Percentiles rank a stretch among this genome's conserved stretches.
phyloP scores from a whole-genome alignment of 2,797 vertebrate species.

The Syngnathus rostellatus region DNA sequence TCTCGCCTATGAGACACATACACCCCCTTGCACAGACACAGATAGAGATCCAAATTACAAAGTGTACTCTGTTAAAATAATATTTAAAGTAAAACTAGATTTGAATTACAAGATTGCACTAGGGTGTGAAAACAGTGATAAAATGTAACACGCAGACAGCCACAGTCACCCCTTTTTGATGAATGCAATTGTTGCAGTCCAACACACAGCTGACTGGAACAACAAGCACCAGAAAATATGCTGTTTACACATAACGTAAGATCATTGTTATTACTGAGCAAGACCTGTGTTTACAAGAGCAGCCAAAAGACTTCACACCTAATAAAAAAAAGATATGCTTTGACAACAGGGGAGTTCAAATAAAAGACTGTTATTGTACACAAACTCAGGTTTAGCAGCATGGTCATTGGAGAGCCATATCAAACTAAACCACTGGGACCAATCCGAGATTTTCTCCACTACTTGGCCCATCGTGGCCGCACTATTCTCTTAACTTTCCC shows the following conservation, averaged over 20 bases:
- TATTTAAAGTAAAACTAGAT: background rate
- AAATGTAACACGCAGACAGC: too few relatives aligned
- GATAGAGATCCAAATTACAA: too few relatives aligned
- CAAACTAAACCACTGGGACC: constrained; percentile 59
- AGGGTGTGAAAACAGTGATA: too few relatives aligned
- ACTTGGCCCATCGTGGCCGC: constrained; percentile 44
- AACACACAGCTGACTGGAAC: too few relatives aligned
- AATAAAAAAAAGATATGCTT: background rate
- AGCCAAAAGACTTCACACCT: background rate
- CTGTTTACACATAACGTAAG: background rate
- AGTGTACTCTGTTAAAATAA: too few relatives aligned
- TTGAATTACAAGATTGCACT: too few relatives aligned
- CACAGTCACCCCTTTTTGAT: too few relatives aligned
- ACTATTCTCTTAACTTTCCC: constrained; percentile 20
- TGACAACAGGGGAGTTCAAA: background rate
- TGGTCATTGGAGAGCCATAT: constrained; percentile 57
- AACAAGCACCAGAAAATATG: background rate
- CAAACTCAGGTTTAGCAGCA: constrained; percentile 46
- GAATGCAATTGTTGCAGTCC: too few relatives aligned
- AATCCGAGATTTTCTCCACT: constrained; percentile 46
- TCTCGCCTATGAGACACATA: background rate
- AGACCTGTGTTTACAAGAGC: background rate
- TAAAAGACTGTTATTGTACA: constrained; percentile 1
- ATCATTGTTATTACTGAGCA: background rate
- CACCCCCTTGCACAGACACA: background rate